A percentile compares a stretch with the other conserved stretches of the same genome.
Evolutionary conservation across 2,797 vertebrate species (phyloP).

Genomic region (Emys orbicularis): DNA sequence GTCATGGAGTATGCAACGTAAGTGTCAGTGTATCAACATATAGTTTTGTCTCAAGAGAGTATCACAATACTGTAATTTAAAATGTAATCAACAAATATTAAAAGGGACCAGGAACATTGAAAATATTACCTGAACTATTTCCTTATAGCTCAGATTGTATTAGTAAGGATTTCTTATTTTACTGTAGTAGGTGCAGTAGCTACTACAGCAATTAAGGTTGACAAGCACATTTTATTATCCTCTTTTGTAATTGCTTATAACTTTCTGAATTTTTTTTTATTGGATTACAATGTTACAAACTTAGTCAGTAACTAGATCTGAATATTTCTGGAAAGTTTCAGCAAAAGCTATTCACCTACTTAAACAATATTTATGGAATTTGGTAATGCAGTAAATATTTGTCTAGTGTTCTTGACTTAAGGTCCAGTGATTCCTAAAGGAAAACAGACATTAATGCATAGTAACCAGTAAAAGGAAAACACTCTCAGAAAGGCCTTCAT

Average conservation of each 20-base stretch:
- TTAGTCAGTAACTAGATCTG: neutral
- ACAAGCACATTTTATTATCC: neutral
- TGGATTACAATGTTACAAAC: neutral
- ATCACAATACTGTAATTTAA: neutral
- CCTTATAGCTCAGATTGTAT: neutral
- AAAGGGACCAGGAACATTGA: neutral
- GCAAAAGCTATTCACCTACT: neutral
- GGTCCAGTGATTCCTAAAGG: neutral
- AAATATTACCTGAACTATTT: neutral
- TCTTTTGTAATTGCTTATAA: neutral
- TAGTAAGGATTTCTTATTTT: neutral
- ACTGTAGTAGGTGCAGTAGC: neutral
- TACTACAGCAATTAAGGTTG: neutral
- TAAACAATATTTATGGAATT: neutral
- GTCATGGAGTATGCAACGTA: slow-evolving; percentile 4
- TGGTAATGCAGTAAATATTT: neutral
- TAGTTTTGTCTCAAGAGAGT: neutral
- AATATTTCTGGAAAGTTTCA: neutral
- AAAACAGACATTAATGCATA: neutral
- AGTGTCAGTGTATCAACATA: neutral
- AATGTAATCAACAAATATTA: neutral
- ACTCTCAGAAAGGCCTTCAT: neutral
- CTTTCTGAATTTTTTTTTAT: neutral
- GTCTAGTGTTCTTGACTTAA: neutral
- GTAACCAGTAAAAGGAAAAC: neutral